phyloP scores from a whole-genome alignment of 2,113 vertebrate species.

The Marmota monax region DNA sequence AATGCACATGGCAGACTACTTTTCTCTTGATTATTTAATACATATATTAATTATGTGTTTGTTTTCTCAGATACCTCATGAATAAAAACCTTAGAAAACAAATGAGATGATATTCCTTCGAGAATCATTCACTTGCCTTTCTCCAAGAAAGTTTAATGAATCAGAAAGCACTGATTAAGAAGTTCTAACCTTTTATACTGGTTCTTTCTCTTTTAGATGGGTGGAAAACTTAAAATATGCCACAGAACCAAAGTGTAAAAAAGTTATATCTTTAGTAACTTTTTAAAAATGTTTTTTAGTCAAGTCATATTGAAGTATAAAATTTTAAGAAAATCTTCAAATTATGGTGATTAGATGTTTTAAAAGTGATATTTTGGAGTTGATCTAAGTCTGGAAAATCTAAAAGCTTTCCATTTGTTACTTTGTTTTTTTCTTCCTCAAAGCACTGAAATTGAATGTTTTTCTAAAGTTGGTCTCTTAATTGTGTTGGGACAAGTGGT shows the following conservation, averaged over 20 bases:
- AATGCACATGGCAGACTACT: not conserved
- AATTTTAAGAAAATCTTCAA: not conserved
- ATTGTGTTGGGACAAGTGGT: not conserved
- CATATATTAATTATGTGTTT: not conserved
- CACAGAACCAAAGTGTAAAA: not conserved
- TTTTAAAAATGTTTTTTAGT: slow-evolving; percentile 24
- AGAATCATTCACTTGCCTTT: not conserved
- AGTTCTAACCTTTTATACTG: not conserved
- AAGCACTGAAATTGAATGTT: not conserved
- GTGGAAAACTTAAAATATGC: not conserved
- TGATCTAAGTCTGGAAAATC: not conserved
- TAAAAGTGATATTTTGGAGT: not conserved
- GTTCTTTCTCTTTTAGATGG: not conserved
- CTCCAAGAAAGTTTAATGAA: not conserved
- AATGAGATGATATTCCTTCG: not conserved
- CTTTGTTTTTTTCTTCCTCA: not conserved
- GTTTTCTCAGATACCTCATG: not conserved
- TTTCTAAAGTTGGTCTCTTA: not conserved
- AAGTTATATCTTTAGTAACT: not conserved
- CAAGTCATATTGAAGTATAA: not conserved
- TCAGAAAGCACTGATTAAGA: not conserved
- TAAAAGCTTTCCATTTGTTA: not conserved
- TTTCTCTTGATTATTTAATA: not conserved
- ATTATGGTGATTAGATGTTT: not conserved
- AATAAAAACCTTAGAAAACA: not conserved